Conservation (phyloP, 2,888 invertebrate genomes). For the Pseudeuparius sepicola region DNA sequence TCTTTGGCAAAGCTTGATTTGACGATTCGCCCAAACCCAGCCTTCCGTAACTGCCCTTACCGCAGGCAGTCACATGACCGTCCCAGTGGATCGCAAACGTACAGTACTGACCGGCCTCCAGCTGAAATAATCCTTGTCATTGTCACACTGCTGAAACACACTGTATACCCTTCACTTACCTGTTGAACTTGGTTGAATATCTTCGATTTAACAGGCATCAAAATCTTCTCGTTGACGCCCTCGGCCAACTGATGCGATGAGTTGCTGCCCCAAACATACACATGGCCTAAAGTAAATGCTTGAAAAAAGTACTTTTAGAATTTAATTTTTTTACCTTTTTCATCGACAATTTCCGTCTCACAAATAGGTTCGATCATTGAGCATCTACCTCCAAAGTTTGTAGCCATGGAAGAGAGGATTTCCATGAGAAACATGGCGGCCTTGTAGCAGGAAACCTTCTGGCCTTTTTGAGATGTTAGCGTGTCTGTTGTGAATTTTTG, state of each 20-base stretch:
- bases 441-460: slow-evolving; percentile 38
- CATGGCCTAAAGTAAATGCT: too few species aligned
- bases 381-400: slow-evolving; percentile 31
- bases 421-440: slow-evolving; percentile 48
- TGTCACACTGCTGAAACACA: too few species aligned
- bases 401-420: slow-evolving; percentile 39
- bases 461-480: slow-evolving; percentile 11
- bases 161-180: slow-evolving; percentile 35
- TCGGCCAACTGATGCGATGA: slow-evolving; percentile 54
- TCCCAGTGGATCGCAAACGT: slow-evolving; percentile 50
- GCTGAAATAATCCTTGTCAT: slow-evolving; percentile 30
- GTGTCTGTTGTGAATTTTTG: slow-evolving; percentile 21
- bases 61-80: slow-evolving; percentile 50
- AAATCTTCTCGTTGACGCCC: slow-evolving; percentile 49
- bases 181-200: slow-evolving; percentile 49
- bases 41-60: slow-evolving; percentile 53
- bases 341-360: slow-evolving; percentile 27
- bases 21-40: slow-evolving; percentile 53
- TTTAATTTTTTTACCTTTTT: too few species aligned
- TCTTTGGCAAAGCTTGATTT: slow-evolving; percentile 48
- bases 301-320: too few species aligned
- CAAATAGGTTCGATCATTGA: slow-evolving; percentile 26
- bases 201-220: slow-evolving; percentile 45
- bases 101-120: slow-evolving; percentile 56
- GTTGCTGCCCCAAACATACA: slow-evolving; percentile 57